Base-by-base conservation (phyloP, 2,797 vertebrate species). In the Nothura maculosa region DNA sequence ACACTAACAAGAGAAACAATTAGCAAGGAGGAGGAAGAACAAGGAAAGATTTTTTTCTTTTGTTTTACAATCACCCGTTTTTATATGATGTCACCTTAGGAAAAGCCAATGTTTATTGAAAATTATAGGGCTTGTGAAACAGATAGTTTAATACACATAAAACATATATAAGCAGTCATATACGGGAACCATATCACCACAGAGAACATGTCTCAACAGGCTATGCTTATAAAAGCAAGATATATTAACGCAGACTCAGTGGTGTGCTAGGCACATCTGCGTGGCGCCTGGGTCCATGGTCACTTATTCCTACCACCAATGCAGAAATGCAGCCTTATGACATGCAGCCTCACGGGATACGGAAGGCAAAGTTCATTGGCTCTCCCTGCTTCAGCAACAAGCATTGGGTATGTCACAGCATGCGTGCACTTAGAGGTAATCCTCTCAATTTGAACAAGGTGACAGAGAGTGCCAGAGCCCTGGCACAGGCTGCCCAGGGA, bases 1-100 rank as follows among this genome's bases (percentile, higher is more conserved):
- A 70, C 79, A 57, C 9, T 81, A 69, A 87, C 73, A 77, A 90
- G 78, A 89, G 50, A 79, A 89, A 47, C 78, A 93, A 94, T 95
- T 92, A 91, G 28, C 48, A 63, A 81, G 69, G 55, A 92, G 60
- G 75, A 96, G 78, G 78, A 86, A 67, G 42, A 85, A 62, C 38
- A 76, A 60, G 43, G 73, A 85, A 63, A 50, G 64, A 93, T 75
- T 93, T 72, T 69, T 73, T 62, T 30, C 18, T 67, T 17, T 14
- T 82, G 52, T 54, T 54, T 69, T 90, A 70, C 28, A 67, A 28
- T 55, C 66, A 85, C 15, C 74, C 94, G 38, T 87, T 85, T 83
- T 75, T 66, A 90, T 48, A 66, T 18, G 68, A 12, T 13, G 58
- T 45, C 52, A 60, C 61, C 74, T 21, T 42, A 75, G 57, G 80